Conservation (phyloP, 2,888 invertebrate species). For the Pseudococcus viburni region DNA sequence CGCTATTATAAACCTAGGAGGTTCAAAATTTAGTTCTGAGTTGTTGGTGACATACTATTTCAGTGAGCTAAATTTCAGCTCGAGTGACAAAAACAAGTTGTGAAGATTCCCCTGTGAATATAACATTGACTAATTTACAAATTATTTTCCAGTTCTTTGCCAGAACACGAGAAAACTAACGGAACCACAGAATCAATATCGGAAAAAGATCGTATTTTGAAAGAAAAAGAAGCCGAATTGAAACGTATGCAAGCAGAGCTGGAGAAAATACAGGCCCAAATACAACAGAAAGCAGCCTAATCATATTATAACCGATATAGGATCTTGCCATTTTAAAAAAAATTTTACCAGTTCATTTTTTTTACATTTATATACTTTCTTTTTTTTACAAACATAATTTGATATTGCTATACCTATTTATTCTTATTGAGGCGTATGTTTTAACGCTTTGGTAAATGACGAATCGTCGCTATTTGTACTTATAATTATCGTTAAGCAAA, state of each 20-base stretch:
- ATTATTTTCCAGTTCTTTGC: conserved; percentile 65
- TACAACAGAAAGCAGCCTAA: conserved; percentile 75
- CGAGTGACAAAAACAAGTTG: too few species aligned
- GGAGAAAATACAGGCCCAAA: conserved; percentile 96
- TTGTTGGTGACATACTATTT: too few species aligned
- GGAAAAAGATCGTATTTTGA: conserved; percentile 87
- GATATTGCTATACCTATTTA: conserved; percentile 7
- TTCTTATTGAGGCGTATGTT: neutral
- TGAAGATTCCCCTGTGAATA: too few species aligned
- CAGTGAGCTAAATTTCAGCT: too few species aligned
- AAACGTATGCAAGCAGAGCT: conserved; percentile 96
- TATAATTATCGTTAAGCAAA: conserved; percentile 40
- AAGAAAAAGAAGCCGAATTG: conserved; percentile 93
- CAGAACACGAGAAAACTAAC: conserved; percentile 67
- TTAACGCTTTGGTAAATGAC: neutral
- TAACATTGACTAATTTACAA: too few species aligned
- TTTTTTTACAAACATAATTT: conserved; percentile 34
- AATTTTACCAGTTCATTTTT: conserved; percentile 34
- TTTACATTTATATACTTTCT: conserved; percentile 34
- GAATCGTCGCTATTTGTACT: conserved; percentile 37
- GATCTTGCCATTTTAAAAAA: conserved; percentile 58
- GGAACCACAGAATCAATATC: conserved; percentile 69
- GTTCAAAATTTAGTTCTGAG: too few species aligned
- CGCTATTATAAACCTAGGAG: too few species aligned
- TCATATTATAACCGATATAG: neutral